Percentiles rank a stretch among this genome's conserved stretches.
phyloP scores from a whole-genome alignment of 2,888 invertebrate species.

The Chrysolina americana region DNA sequence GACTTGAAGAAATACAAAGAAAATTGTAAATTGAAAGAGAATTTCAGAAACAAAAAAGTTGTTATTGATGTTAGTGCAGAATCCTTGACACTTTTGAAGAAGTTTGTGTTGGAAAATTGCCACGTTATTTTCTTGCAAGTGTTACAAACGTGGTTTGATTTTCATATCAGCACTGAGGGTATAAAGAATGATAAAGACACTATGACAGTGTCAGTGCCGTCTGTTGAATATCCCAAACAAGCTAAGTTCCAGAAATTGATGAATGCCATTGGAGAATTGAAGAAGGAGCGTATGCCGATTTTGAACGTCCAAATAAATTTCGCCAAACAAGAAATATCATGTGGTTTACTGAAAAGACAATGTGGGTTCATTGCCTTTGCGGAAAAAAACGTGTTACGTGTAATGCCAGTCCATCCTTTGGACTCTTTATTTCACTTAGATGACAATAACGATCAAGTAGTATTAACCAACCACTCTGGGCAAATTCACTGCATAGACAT shows the following conservation, averaged over 20 bases:
- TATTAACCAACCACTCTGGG: constrained; percentile 61
- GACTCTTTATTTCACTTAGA: constrained; percentile 51
- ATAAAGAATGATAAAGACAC: constrained; percentile 36
- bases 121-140: constrained; percentile 66
- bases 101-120: constrained; percentile 63
- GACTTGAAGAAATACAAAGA: constrained; percentile 76
- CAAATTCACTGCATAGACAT: constrained; percentile 63
- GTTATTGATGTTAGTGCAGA: constrained; percentile 79
- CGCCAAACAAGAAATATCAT: constrained; percentile 60
- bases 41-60: constrained; percentile 82
- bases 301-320: constrained; percentile 60
- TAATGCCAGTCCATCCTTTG: constrained; percentile 59
- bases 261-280: constrained; percentile 57
- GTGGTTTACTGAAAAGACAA: constrained; percentile 62
- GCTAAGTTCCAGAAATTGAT: constrained; percentile 57
- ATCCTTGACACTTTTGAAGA: constrained; percentile 64
- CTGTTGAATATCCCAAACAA: constrained; percentile 37
- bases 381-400: constrained; percentile 60
- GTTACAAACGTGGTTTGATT: constrained; percentile 68
- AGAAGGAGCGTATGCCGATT: constrained; percentile 57
- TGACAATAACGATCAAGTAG: constrained; percentile 55
- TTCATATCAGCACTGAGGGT: constrained; percentile 50
- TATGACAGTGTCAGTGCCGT: constrained; percentile 35
- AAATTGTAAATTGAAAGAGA: constrained; percentile 75
- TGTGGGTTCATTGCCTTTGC: constrained; percentile 62